phyloP scores from a whole-genome alignment of 2,888 invertebrate species.

The Gari tellinella region DNA sequence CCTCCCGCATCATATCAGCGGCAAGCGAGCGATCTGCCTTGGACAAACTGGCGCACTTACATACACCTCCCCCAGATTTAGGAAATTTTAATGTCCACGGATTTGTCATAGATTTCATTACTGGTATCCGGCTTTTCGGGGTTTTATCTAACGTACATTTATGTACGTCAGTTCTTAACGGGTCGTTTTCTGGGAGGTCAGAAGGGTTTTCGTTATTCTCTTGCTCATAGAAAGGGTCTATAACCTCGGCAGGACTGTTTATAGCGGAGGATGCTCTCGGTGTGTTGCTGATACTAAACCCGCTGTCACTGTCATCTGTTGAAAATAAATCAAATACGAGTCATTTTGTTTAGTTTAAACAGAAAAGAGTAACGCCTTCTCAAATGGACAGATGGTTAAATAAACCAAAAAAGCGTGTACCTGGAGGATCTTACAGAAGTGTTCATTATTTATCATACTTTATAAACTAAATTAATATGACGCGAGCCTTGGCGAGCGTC shows the following conservation, averaged over 20 bases:
- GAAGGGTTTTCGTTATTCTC: conserved; percentile 20
- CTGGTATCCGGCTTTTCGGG: conserved; percentile 39
- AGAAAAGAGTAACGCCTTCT: too few species aligned
- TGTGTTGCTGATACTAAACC: conserved; percentile 72
- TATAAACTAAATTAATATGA: too few species aligned
- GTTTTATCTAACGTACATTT: conserved; percentile 13
- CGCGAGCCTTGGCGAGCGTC: too few species aligned
- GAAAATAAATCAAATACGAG: too few species aligned
- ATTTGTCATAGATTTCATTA: conserved; percentile 47
- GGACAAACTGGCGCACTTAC: conserved; percentile 35
- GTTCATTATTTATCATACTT: too few species aligned
- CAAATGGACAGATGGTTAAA: too few species aligned
- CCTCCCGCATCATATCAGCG: conserved; percentile 46
- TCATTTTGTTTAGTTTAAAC: too few species aligned
- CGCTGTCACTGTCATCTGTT: conserved; percentile 77
- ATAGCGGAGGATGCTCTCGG: conserved; percentile 60
- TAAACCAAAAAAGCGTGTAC: too few species aligned
- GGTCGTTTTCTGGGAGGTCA: not conserved
- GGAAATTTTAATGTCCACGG: conserved; percentile 55
- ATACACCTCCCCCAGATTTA: conserved; percentile 50
- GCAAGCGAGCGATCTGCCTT: conserved; percentile 16
- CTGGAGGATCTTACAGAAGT: too few species aligned
- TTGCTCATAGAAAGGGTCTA: conserved; percentile 57
- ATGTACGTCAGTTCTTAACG: conserved; percentile 14
- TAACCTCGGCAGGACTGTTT: conserved; percentile 48